Base-by-base conservation (phyloP, 2,797 vertebrate species). In the Botia kubotai region DNA sequence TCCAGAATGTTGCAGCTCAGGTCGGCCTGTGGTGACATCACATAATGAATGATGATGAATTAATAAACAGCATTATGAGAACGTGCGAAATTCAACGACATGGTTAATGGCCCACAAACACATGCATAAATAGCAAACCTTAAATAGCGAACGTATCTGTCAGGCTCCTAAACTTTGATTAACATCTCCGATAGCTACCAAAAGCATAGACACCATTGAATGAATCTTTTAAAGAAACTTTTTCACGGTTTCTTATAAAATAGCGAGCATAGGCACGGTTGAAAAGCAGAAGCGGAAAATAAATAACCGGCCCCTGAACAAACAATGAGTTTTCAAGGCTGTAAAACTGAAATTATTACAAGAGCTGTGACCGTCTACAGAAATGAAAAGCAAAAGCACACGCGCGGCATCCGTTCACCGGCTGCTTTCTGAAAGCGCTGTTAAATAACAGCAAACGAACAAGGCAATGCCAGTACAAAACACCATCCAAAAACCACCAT, bases 1-100 rank as follows among this genome's bases (percentile, higher is more conserved):
- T 98, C 97, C 88, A 96, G 97, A 85, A 97, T 95, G 89, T 94
- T 98, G 88, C 96, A 97, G 86, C 97, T 99, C 88, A 99, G 93
- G 87, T 99, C 97, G 12, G 98, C 98, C 98, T 99, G 93, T 69
- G 26, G 39, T 60, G 6, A 13, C 33, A 68, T 7, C 43, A 66
- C 21, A 75, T 52, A 26, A 23, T 75, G 16, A 43, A 50, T 19
- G 2, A 10, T 26, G 55, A 60, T 7, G 29, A 62, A 29, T 14
- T 12, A 60, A 74, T 29, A 14, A 50, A 19, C 58, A 4, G 58
- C 8, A 29, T 29, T 29, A 29, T 29, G 29, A 29, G 29, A 29
- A 75, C 55, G n/a, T 48, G 3, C 0, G 2, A 48, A 21, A 7
- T 6, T n/a, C n/a, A n/a, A n/a, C n/a, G n/a, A n/a, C 36, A 26